Evolutionary conservation across 37 sponge, comb jelly and placozoan species (phyloP), one percentile per base, ranked within the genome.

Genomic region (Ianthella basta): DNA sequence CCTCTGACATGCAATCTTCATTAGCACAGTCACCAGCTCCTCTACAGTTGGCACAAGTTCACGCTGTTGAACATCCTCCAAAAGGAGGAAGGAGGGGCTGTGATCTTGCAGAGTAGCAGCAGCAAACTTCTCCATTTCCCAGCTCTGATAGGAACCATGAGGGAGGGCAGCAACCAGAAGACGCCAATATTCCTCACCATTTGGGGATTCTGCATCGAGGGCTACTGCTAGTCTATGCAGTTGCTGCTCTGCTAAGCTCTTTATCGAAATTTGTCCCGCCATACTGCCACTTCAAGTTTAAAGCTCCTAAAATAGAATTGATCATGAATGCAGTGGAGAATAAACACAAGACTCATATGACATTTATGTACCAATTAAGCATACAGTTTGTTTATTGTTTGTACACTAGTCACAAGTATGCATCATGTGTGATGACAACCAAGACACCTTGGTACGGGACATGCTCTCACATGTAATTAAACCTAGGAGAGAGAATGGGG

Each of bases 61-160:
- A 12, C 73, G 23, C 36, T 40, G 32, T 40, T 72, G 73, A 38
- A 72, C 41, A 29, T 72, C 73, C 39, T 30, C 20, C 18, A 72
- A 29, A 40, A 72, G 37, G 12, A 37, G 37, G 13, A 72, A 40
- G 13, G 73, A 33, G 10, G 73, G 73, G 19, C 73, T 72, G 20
- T 40, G 8, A 34, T 72, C 39, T 40, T 14, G 4, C 10, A 72
- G 73, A 15, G 20, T 34, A 37, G 32, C 73, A 12, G 23, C 12
- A 12, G 73, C 73, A 38, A 72, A 37, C 73, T 6, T 72, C 73
- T 72, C 73, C 36, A 72, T 40, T 37, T 72, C 73, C 8, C 10
- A 8, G 12, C 12, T 19, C 38, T 23, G 20, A 19, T 72, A 72
- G 5, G 40, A 20, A 5, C 35, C 38, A 8, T 13, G 5, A 38